Evolutionary conservation across 2,888 invertebrate species (phyloP), one percentile per base, ranked within the genome.

Genomic region (Patella ulyssiponensis): DNA sequence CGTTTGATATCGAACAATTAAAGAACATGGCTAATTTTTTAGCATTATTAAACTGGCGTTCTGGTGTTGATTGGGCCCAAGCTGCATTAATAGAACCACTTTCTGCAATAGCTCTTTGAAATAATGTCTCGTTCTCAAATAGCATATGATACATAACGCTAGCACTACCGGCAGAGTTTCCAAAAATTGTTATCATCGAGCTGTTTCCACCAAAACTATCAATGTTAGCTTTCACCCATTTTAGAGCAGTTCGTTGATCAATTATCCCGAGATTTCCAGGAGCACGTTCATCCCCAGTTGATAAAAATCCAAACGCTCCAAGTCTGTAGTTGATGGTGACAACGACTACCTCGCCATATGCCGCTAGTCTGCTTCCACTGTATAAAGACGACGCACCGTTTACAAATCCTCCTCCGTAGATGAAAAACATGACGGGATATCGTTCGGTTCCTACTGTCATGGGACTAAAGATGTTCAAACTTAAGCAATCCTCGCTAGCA

Each of bases 181-280:
- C 79, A 51, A 73, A 77, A 1, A 77, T 33, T 5, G 75, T 80
- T 23, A 75, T 71, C 27, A 51, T 77, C 14, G 54, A 52, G 9
- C 71, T 58, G 23, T 81, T 76, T 14, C 81, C 81, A 20, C 81
- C 79, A 51, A 81, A 81, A 15, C 51, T 12, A 17, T 71, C 74
- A 14, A 27, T 27, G 27, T 27, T 27, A n/a, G 82, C 82, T 44
- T 85, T 81, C 1, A 86, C 81, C 87, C 87, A 88, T 64, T 79
- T 44, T 23, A 88, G 69, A 3, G 87, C 88, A 23, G 81, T 54
- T 44, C 81, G 77, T 77, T 87, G 87, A 75, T 88, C 88, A 81
- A 84, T 86, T 11, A 88, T 78, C 0, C 86, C 88, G 73, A 79
- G 79, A 76, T 89, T 89, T 17, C 88, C 89, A 11, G 83, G 83